Evolutionary conservation across 2,113 vertebrate genomes (phyloP).

Genomic region (Nicator chloris): DNA sequence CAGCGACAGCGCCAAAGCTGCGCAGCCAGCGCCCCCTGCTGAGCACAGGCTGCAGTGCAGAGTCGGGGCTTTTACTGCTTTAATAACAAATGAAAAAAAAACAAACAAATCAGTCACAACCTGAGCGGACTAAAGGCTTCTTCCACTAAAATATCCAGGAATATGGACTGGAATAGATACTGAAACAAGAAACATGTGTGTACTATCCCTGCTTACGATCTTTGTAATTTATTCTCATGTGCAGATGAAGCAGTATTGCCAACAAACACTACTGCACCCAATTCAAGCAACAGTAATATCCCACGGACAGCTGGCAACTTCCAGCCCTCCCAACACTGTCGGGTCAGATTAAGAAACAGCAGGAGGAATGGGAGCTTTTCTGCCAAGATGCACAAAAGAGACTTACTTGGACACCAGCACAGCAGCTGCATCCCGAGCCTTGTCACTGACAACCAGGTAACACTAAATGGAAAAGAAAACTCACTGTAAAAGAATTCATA

Average conservation of each 20-base stretch:
- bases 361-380: not conserved
- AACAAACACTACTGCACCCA: not conserved
- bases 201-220: not conserved
- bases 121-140: not conserved
- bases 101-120: not conserved
- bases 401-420: constrained; percentile 96
- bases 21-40: constrained; percentile 19
- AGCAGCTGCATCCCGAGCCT: constrained; percentile 86
- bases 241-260: not conserved
- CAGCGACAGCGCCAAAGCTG: not conserved
- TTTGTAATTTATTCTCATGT: not conserved
- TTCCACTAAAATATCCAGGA: not conserved
- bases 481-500: not conserved
- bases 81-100: not conserved
- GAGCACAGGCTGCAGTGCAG: not conserved
- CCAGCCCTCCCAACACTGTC: not conserved
- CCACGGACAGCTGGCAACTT: not conserved
- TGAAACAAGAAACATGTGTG: not conserved
- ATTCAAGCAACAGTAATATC: not conserved
- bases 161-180: not conserved
- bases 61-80: not conserved
- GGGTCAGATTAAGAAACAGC: not conserved
- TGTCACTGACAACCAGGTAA: constrained; percentile 88
- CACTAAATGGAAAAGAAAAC: constrained; percentile 70
- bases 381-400: not conserved